These are phyloP conservation scores for Chionis minor DNA, from an alignment of 2,113 vertebrate species.

Conservation along the genomic window DNA sequence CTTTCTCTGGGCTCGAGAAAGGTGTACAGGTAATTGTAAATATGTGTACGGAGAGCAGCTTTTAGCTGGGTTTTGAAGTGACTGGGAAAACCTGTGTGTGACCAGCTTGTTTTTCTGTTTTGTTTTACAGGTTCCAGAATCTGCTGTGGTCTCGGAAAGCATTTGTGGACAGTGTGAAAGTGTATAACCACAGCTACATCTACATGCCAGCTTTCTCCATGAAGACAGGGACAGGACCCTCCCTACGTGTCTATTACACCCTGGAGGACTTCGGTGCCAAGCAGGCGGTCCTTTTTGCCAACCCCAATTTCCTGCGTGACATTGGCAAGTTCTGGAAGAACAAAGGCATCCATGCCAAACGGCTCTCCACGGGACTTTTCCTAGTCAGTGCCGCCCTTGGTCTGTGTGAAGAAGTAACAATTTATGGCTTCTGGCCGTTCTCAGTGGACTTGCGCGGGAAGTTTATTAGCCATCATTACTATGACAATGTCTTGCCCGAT, in stretches of 20 bases:
- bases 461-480: slow-evolving; percentile 95
- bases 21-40: neutral
- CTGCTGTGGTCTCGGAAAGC: slow-evolving; percentile 92
- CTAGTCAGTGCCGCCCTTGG: slow-evolving; percentile 91
- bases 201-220: slow-evolving; percentile 98
- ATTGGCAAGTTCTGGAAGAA: slow-evolving; percentile 93
- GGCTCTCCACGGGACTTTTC: slow-evolving; percentile 94
- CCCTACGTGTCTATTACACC: slow-evolving; percentile 87
- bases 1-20: neutral
- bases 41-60: neutral
- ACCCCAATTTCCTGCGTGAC: slow-evolving; percentile 89
- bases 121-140: slow-evolving; percentile 87
- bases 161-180: slow-evolving; percentile 91
- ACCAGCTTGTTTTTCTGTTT: neutral
- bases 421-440: slow-evolving; percentile 98
- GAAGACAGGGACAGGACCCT: slow-evolving; percentile 88
- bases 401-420: slow-evolving; percentile 91
- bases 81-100: neutral
- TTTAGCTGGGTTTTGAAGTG: neutral
- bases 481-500: slow-evolving; percentile 90
- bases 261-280: slow-evolving; percentile 85
- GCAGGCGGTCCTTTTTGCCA: slow-evolving; percentile 92
- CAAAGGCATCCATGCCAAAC: slow-evolving; percentile 87
- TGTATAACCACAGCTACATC: slow-evolving; percentile 91
- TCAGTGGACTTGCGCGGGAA: slow-evolving; percentile 79